Base-by-base conservation (phyloP, 2,888 invertebrate genomes). In the Toxonevra muliebris region DNA sequence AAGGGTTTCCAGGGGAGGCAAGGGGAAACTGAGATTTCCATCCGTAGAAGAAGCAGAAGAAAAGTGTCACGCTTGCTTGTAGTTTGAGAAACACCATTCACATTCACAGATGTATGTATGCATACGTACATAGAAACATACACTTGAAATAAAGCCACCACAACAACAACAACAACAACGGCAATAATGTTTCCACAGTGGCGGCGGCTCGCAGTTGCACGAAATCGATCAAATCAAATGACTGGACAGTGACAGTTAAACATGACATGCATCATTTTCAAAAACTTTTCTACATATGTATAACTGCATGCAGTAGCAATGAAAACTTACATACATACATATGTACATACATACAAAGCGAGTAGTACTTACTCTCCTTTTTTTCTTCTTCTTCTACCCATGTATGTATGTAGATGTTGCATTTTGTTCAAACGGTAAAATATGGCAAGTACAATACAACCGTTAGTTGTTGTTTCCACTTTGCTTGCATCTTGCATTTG, bases 151-250 rank as follows among this genome's bases (percentile, higher is more conserved):
- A 3, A 48, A n/a, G 48, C 48, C 48, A 15, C 48, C 50, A 74
- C 74, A 76, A 72, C 76, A 30, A 30, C 73, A 76, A 75, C 75
- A 65, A 10, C 53, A 53, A 15, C 53, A n/a, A n/a, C 53, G 17
- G 15, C 1, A 53, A 15, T 59, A n/a, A 45, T 17, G 13, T 10
- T 30, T 30, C 7, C 30, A 30, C 30, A 30, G 30, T 30, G 41
- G 57, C 55, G 15, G 48, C 15, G 53, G 61, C 48, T 53, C 42
- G 41, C 50, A 19, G 48, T 43, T 79, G 79, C 79, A 80, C 79
- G 78, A 79, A 80, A 80, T 80, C 80, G 80, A 80, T 80, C 80
- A 80, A 80, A 80, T 80, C 80, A 65, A 58, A 65, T 66, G 67
- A 68, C 67, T 65, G 70, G 64, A 67, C 63, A 65, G 71, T 66